Conservation (phyloP, 2,113 vertebrate species). For the Vulpes ferrilata region DNA sequence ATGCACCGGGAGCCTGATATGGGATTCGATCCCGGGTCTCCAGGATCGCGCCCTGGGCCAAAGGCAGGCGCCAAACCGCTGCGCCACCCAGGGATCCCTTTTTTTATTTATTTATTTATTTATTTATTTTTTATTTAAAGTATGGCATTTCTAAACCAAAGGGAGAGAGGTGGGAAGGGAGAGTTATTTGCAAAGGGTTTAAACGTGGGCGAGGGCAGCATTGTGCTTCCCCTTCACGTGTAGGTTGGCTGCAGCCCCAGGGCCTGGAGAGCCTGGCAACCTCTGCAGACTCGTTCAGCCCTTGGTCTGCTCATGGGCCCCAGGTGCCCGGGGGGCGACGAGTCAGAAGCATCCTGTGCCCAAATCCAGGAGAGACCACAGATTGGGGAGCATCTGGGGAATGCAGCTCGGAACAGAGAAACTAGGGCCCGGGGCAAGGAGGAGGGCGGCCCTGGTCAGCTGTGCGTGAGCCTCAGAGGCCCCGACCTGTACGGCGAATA, state of each 20-base stretch:
- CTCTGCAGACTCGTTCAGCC: not conserved
- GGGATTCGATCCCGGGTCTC: too few species aligned
- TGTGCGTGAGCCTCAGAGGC: not conserved
- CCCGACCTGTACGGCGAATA: too few species aligned
- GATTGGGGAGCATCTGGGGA: not conserved
- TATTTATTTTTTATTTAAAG: too few species aligned
- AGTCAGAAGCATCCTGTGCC: not conserved
- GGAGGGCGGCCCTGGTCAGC: not conserved
- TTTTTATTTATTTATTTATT: too few species aligned
- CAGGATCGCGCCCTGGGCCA: too few species aligned
- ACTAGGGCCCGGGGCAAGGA: not conserved
- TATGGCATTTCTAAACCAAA: constrained; percentile 16
- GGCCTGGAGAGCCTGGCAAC: not conserved
- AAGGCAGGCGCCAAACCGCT: too few species aligned
- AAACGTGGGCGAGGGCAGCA: not conserved
- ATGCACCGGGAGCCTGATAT: too few species aligned
- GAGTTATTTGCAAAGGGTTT: constrained; percentile 16
- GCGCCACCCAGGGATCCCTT: too few species aligned
- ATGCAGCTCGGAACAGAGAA: not conserved
- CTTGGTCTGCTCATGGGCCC: not conserved
- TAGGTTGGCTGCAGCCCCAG: not conserved
- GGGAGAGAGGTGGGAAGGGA: not conserved
- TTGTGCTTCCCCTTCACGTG: not conserved
- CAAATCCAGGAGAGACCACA: not conserved
- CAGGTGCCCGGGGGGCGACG: not conserved